These are phyloP conservation scores for Dione vanillae DNA, from an alignment of 2,888 invertebrate genomes.

Conservation along the genomic window DNA sequence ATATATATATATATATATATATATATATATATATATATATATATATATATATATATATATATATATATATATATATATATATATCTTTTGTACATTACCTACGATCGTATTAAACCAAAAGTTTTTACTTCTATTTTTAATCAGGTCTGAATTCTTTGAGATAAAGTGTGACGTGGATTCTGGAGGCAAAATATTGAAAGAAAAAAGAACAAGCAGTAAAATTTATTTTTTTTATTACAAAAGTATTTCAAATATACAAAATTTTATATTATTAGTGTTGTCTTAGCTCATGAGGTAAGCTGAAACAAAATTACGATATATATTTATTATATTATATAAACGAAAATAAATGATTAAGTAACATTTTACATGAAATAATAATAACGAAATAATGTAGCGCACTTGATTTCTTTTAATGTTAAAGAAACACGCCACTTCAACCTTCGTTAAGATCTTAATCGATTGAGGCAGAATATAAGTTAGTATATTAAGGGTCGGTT, in stretches of 20 bases:
- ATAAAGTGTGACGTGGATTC: not conserved
- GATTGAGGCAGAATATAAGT: not conserved
- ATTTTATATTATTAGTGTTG: conserved; percentile 27
- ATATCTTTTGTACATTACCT: too few species aligned
- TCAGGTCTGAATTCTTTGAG: too few species aligned
- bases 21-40: too few species aligned
- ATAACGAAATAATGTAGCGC: not conserved
- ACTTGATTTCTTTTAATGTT: not conserved
- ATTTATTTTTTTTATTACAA: conserved; percentile 4
- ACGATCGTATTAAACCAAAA: too few species aligned
- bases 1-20: too few species aligned
- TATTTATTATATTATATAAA: conserved; percentile 15
- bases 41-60: too few species aligned
- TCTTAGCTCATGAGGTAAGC: conserved; percentile 63
- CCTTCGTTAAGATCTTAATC: not conserved
- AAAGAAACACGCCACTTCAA: not conserved
- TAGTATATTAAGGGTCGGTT: not conserved
- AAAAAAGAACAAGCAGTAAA: not conserved
- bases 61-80: too few species aligned
- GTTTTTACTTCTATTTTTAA: too few species aligned
- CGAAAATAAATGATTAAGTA: not conserved
- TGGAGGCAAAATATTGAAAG: not conserved
- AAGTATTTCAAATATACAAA: conserved; percentile 27
- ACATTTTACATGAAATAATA: not conserved
- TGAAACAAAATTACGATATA: conserved; percentile 54